These are phyloP conservation scores for Solea senegalensis DNA, from an alignment of 2,113 vertebrate species.

Conservation along the genomic window DNA sequence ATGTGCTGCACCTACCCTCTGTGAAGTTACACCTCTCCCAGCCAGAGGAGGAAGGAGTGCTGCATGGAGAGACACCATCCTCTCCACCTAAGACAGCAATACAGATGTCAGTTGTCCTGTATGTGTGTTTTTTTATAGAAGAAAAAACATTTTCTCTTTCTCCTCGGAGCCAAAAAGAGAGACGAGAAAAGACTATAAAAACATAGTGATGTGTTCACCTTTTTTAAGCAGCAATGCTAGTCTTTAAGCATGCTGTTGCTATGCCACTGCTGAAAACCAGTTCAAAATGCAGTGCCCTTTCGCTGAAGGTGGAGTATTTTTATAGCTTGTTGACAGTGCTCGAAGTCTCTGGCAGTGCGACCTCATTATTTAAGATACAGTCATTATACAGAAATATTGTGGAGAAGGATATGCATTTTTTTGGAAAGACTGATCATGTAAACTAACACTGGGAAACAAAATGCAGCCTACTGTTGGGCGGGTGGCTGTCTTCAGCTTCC, in stretches of 20 bases:
- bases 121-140: neutral
- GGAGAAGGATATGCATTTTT: neutral
- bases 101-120: neutral
- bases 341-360: neutral
- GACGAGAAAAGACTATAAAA: neutral
- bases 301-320: conserved; percentile 35
- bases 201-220: neutral
- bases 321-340: neutral
- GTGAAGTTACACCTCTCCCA: conserved; percentile 79
- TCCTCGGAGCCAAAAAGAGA: neutral
- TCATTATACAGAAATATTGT: neutral
- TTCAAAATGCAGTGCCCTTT: conserved; percentile 36
- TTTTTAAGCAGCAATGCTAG: neutral
- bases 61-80: conserved; percentile 77
- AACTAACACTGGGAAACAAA: neutral
- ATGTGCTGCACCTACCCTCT: conserved; percentile 76
- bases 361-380: conserved; percentile 4
- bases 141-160: neutral
- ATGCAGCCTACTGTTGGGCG: conserved; percentile 76
- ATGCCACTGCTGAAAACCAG: conserved; percentile 47
- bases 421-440: neutral
- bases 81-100: conserved; percentile 70
- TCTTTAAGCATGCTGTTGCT: conserved; percentile 51
- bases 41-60: conserved; percentile 66
- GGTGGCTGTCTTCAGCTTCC: conserved; percentile 68